Evolutionary conservation across 2,113 vertebrate genomes (phyloP), one percentile per base, ranked within the genome.

Genomic region (Anarhynchus alexandrinus): DNA sequence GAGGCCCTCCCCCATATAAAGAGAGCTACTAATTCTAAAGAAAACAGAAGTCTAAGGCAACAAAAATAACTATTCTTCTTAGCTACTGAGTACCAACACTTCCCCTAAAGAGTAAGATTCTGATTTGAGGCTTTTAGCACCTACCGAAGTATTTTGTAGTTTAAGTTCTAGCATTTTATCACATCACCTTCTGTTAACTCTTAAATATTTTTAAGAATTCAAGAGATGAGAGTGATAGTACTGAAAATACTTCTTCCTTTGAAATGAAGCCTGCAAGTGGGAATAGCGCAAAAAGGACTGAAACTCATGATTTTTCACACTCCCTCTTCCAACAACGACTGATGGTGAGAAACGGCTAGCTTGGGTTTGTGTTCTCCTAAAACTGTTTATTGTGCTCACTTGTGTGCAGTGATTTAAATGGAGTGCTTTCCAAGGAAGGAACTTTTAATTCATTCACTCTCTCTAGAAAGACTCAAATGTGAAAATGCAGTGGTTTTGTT

Each of bases 71-170:
- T 38, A 5, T 15, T 77, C 54, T 45, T 58, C 59, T 64, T 6
- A 43, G 54, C n/a, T 88, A 66, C n/a, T 38, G 54, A 91, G 55
- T 36, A 73, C 36, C 78, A 64, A 40, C 55, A 51, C 79, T 70
- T 69, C 25, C 19, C 57, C 90, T 77, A 59, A 70, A 27, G 18
- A 86, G 22, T 5, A 55, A 27, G 40, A 78, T n/a, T 82, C 80
- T 77, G 47, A 82, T 86, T 72, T 88, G 54, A 96, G 57, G 91
- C 94, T 96, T 97, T 97, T 97, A 97, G 95, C 92, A 94, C 80
- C 76, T 93, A 61, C 61, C 64, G 25, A 65, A 92, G 36, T 52
- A 78, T 62, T 93, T 40, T 52, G 86, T 40, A 77, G 69, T 59
- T 92, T 59, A 72, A 86, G 32, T 84, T 81, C n/a, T 15, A 59